Conservation (phyloP, 1,140 invertebrate genomes). For the Trichoplusia ni region DNA sequence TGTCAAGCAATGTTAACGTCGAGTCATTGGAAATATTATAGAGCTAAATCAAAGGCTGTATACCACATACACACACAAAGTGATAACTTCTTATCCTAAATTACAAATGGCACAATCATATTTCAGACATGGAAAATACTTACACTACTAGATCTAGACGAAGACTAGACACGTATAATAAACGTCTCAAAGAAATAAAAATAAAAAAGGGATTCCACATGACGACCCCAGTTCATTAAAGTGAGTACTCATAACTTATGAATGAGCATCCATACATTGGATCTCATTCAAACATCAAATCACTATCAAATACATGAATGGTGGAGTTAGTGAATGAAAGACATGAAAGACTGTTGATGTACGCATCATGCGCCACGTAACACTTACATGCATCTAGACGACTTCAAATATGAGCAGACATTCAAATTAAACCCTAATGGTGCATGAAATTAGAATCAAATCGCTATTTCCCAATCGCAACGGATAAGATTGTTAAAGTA, state of each 20-base stretch:
- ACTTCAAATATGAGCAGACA: not conserved
- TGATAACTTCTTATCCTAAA: too few relatives aligned
- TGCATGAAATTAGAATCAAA: not conserved
- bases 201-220: not conserved
- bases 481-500: conserved; percentile 9
- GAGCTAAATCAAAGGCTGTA: not conserved
- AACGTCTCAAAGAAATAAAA: not conserved
- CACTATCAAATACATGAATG: conserved; percentile 54
- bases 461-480: conserved; percentile 2
- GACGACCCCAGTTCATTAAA: conserved; percentile 1
- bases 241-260: conserved; percentile 24
- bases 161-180: too few relatives aligned
- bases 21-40: conserved; percentile 20
- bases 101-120: too few relatives aligned
- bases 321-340: conserved; percentile 49
- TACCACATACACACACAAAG: not conserved
- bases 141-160: too few relatives aligned
- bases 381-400: conserved; percentile 7
- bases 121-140: too few relatives aligned
- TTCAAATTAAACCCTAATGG: conserved; percentile 18
- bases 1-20: conserved; percentile 10
- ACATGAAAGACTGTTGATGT: conserved; percentile 50
- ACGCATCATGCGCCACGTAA: conserved; percentile 39
- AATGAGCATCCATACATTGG: conserved; percentile 35
- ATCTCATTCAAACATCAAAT: conserved; percentile 48